Conservation (phyloP, 2,888 invertebrate genomes). For the Stomorhina lunata region DNA sequence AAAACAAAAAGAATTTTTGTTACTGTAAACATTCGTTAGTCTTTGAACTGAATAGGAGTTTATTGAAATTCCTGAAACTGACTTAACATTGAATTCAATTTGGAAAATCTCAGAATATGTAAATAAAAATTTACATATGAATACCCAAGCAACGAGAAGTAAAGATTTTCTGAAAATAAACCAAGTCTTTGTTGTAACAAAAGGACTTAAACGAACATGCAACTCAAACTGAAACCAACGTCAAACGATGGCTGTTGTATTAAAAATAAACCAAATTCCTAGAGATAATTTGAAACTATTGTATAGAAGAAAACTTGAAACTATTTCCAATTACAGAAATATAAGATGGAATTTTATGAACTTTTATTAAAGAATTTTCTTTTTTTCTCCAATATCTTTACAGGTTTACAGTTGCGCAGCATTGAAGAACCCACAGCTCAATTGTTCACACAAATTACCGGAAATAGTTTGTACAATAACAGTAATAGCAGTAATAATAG, state of each 20-base stretch:
- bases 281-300: slow-evolving; percentile 9
- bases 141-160: slow-evolving; percentile 1
- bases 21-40: not conserved
- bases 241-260: not conserved
- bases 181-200: not conserved
- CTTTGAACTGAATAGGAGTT: not conserved
- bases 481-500: slow-evolving; percentile 21
- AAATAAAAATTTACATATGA: slow-evolving; percentile 49
- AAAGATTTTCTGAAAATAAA: not conserved
- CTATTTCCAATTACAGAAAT: not conserved
- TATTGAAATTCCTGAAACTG: slow-evolving; percentile 9
- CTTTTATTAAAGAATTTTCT: not conserved
- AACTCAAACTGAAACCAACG: not conserved
- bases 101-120: slow-evolving; percentile 4
- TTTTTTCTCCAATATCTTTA: slow-evolving; percentile 70
- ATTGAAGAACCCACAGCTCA: slow-evolving; percentile 89
- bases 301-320: not conserved
- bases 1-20: not conserved
- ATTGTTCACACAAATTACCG: slow-evolving; percentile 68
- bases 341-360: not conserved
- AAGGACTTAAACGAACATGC: not conserved
- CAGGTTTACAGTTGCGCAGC: slow-evolving; percentile 92
- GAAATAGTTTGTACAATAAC: slow-evolving; percentile 63
- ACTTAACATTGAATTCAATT: not conserved
- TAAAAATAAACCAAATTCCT: not conserved